Evolutionary conservation across 2,888 invertebrate genomes (phyloP).

Genomic region (Hemaris fuciformis): DNA sequence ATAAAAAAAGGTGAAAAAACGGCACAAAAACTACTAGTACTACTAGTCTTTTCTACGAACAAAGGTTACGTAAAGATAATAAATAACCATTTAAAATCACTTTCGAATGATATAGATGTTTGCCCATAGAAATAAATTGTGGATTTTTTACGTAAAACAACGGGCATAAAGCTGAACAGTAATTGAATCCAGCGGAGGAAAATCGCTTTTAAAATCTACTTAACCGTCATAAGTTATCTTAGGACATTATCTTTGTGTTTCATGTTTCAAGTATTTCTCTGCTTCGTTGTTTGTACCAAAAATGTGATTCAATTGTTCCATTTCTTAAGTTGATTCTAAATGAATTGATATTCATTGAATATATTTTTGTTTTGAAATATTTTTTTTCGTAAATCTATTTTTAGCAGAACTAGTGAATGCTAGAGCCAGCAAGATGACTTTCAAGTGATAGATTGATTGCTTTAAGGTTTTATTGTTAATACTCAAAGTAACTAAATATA

Average conservation of each 20-base stretch:
- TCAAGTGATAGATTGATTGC: too few species aligned
- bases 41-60: not conserved
- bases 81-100: not conserved
- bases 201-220: slow-evolving; percentile 11
- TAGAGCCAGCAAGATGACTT: too few species aligned
- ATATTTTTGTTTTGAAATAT: too few species aligned
- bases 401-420: too few species aligned
- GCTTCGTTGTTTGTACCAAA: not conserved
- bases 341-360: not conserved
- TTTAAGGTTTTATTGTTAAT: too few species aligned
- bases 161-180: slow-evolving; percentile 11
- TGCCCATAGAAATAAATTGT: not conserved
- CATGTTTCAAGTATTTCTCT: not conserved
- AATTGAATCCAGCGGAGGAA: slow-evolving; percentile 11
- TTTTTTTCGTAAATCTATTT: too few species aligned
- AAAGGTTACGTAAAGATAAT: not conserved
- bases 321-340: not conserved
- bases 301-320: not conserved
- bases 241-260: slow-evolving; percentile 1
- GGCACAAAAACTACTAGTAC: not conserved
- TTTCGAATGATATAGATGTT: not conserved
- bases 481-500: too few species aligned
- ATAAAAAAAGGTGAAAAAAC: not conserved
- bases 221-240: slow-evolving; percentile 9
- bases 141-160: slow-evolving; percentile 9